Evolutionary conservation across 2,888 invertebrate species (phyloP), one percentile per base, ranked within the genome.

Genomic region (Zygogramma bicolorata): DNA sequence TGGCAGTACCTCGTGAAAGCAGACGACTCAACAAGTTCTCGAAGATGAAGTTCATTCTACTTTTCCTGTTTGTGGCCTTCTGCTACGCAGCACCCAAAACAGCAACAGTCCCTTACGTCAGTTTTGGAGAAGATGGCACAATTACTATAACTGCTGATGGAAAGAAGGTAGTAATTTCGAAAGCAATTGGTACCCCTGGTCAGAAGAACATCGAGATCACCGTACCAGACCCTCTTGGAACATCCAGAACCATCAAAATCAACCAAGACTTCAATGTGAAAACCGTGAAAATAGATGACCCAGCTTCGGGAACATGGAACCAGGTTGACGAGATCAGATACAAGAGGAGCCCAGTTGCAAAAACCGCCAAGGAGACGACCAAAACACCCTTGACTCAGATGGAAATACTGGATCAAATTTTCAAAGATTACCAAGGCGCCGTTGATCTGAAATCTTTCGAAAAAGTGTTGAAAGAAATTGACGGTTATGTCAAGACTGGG

Each of bases 41-140:
- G 22, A 61, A 77, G 57, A 80, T 80, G 80, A 78, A 78, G 75
- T 77, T 59, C 34, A 46, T 75, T 29, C 38, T 80, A 10, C 34
- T 80, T 22, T 53, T 76, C 3, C 62, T 70, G 7, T 60, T 79
- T n/a, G 65, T 76, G 10, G 75, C 71, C 13, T 71, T 71, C 57
- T 70, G 66, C 67, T 75, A 67, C 46, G 76, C 73, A 22, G 29
- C 69, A 60, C 75, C 74, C 46, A 13, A 60, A 25, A 58, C 27
- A 10, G 38, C 61, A 13, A 61, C 71, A 6, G 65, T 62, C 8
- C 77, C 73, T 60, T 73, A 63, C 42, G 71, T 81, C 20, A 66
- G 68, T 38, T 69, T 80, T 59, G 71, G 73, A 68, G 77, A 79
- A 18, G 81, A 81, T 65, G 80, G 80, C n/a, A 80, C 74, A 46